phyloP scores from a whole-genome alignment of 2,888 invertebrate species.

The Cerastis rubricosa region DNA sequence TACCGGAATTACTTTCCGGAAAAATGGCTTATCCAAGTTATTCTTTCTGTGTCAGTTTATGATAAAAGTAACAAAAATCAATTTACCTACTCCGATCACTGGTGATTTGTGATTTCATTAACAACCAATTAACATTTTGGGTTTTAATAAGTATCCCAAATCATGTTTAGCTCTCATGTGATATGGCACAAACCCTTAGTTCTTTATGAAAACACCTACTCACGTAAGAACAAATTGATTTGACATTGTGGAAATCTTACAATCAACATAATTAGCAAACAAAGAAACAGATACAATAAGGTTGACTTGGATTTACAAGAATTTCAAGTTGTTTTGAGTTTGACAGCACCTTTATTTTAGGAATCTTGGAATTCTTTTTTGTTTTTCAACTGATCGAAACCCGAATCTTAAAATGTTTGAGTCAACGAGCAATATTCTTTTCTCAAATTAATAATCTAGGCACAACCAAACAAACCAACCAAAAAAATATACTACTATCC shows the following conservation, averaged over 20 bases:
- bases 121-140: background rate
- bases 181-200: no score
- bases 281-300: conserved; percentile 3
- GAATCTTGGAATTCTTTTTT: background rate
- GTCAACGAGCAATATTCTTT: no score
- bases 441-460: no score
- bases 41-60: no score
- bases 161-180: no score
- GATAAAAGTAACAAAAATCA: no score
- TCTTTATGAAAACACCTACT: background rate
- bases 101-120: background rate
- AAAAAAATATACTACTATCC: no score
- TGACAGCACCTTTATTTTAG: background rate
- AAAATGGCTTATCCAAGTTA: no score
- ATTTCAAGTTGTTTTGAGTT: background rate
- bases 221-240: background rate
- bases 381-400: background rate
- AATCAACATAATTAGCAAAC: background rate
- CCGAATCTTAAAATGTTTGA: background rate
- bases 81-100: no score
- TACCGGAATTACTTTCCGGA: no score
- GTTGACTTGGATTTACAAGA: background rate
- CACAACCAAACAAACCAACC: no score
- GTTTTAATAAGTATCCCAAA: no score
- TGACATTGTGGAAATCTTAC: background rate